A percentile compares a stretch with the other conserved stretches of the same genome.
Conservation (phyloP, 2,113 vertebrate species). For the Larimichthys polyactis region DNA sequence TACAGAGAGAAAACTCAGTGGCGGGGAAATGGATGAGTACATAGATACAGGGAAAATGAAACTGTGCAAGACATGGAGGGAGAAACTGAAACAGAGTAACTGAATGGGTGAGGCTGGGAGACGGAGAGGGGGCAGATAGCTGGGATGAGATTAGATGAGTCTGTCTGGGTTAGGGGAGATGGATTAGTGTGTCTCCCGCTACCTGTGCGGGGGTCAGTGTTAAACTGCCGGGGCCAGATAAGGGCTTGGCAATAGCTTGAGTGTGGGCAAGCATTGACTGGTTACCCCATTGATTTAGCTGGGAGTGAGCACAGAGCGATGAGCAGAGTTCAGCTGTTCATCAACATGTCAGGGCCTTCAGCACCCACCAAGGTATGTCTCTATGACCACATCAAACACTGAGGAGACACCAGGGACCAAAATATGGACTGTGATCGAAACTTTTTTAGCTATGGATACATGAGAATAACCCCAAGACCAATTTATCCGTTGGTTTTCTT, state of each 20-base stretch:
- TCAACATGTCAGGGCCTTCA: conserved; percentile 70
- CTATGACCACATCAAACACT: not conserved
- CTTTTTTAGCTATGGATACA: not conserved
- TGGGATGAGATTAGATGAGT: conserved; percentile 64
- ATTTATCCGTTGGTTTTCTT: not conserved
- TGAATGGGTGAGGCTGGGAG: conserved; percentile 43
- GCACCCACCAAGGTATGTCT: conserved; percentile 7
- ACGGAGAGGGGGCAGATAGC: conserved; percentile 30
- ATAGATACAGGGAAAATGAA: conserved; percentile 56
- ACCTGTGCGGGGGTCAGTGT: conserved; percentile 85
- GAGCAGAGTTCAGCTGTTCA: conserved; percentile 76
- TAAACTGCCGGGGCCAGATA: conserved; percentile 81
- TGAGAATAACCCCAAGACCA: not conserved
- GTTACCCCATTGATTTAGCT: conserved; percentile 72
- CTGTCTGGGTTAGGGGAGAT: conserved; percentile 77
- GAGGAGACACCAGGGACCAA: not conserved
- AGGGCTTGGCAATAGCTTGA: conserved; percentile 77
- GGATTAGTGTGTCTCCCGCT: conserved; percentile 83
- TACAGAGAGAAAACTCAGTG: conserved; percentile 49
- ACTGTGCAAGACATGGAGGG: conserved; percentile 46
- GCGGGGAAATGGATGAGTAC: conserved; percentile 55
- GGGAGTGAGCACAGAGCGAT: conserved; percentile 63
- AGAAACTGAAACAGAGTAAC: conserved; percentile 40
- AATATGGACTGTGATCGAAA: not conserved
- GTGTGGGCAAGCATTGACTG: conserved; percentile 77